A percentile compares a stretch with the other conserved stretches of the same genome.
Evolutionary conservation across 2,888 invertebrate genomes (phyloP).

Genomic region (Drosophila nr. perissopoda): DNA sequence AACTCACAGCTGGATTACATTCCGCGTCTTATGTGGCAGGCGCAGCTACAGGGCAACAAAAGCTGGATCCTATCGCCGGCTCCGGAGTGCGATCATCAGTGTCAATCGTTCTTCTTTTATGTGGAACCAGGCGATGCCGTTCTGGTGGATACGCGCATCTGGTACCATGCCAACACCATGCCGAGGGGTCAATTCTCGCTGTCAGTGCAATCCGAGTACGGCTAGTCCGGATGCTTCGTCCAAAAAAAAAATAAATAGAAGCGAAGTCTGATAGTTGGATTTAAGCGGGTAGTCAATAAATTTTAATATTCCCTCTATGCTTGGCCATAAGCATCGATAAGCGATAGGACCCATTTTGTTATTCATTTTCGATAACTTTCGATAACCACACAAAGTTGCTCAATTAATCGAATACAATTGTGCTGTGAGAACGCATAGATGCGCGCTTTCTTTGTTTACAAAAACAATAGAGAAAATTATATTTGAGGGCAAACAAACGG

Average conservation of each 20-base stretch:
- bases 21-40: slow-evolving; percentile 96
- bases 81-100: slow-evolving; percentile 93
- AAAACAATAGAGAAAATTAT: background rate
- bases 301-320: slow-evolving; percentile 7
- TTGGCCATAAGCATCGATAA: background rate
- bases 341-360: background rate
- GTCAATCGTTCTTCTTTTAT: slow-evolving; percentile 90
- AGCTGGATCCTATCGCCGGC: slow-evolving; percentile 93
- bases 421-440: background rate
- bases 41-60: slow-evolving; percentile 94
- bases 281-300: slow-evolving; percentile 21
- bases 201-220: slow-evolving; percentile 96
- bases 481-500: slow-evolving; percentile 13
- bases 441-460: slow-evolving; percentile 15
- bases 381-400: slow-evolving; percentile 2
- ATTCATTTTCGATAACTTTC: background rate
- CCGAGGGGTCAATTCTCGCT: slow-evolving; percentile 93
- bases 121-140: slow-evolving; percentile 95
- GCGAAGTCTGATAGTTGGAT: slow-evolving; percentile 16
- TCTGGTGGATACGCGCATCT: slow-evolving; percentile 94
- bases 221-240: slow-evolving; percentile 84
- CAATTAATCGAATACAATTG: slow-evolving; percentile 6
- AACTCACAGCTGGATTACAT: slow-evolving; percentile 93
- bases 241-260: background rate
- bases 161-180: slow-evolving; percentile 95